Conservation (phyloP, 2,797 vertebrate genomes). For the Garrulus glandarius region DNA sequence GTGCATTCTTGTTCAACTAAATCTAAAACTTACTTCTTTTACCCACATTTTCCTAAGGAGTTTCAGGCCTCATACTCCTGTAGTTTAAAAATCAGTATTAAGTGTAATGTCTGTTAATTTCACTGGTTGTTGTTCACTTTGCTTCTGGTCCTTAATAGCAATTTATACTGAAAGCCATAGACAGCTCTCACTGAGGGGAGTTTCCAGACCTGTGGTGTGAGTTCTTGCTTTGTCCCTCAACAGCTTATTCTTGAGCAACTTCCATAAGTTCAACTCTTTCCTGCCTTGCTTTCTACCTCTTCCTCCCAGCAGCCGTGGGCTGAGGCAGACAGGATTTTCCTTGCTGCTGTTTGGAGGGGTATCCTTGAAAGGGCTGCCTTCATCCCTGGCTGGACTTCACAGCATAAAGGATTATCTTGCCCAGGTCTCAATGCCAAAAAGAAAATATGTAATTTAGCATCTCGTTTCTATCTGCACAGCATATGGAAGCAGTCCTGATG, state of each 20-base stretch:
- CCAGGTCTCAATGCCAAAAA: not conserved
- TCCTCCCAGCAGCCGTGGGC: not conserved
- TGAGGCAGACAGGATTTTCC: not conserved
- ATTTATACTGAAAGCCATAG: not conserved
- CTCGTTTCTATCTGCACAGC: not conserved
- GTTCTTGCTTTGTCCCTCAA: not conserved
- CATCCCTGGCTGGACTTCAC: not conserved
- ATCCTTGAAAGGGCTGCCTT: not conserved
- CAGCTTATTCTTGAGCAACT: not conserved
- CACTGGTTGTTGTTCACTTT: not conserved
- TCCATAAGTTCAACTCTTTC: not conserved
- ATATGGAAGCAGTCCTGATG: not conserved
- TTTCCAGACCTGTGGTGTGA: not conserved
- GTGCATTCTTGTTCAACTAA: not conserved
- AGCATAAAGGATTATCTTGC: not conserved
- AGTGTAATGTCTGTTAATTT: not conserved
- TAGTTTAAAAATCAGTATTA: not conserved
- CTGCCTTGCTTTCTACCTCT: not conserved
- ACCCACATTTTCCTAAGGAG: not conserved
- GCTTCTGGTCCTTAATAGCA: not conserved
- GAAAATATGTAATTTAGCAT: not conserved
- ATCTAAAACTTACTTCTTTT: not conserved
- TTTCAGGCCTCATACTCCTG: not conserved
- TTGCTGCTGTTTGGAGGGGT: not conserved
- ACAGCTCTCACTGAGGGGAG: accelerated